These are phyloP conservation scores for Campaea margaritaria DNA, from an alignment of 2,888 invertebrate species.

Conservation along the genomic window DNA sequence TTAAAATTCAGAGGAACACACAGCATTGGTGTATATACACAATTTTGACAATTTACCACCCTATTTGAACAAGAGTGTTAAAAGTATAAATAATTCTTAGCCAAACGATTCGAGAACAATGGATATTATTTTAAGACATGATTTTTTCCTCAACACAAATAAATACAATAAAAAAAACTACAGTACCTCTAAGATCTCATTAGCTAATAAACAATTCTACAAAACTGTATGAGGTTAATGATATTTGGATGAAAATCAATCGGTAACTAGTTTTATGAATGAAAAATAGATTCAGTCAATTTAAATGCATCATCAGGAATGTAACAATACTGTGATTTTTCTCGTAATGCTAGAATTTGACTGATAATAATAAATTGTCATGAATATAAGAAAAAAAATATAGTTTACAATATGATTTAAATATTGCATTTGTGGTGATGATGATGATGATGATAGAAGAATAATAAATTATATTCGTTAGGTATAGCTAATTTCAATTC, in stretches of 20 bases:
- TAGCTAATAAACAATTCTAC: slow-evolving; percentile 19
- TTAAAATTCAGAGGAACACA: slow-evolving; percentile 40
- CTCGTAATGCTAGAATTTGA: slow-evolving; percentile 17
- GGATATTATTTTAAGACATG: slow-evolving; percentile 50
- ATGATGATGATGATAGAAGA: slow-evolving; percentile 20
- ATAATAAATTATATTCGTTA: slow-evolving; percentile 44
- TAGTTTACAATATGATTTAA: slow-evolving; percentile 44
- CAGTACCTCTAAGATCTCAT: slow-evolving; percentile 38
- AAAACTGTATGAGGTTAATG: slow-evolving; percentile 17
- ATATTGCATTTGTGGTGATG: slow-evolving; percentile 36
- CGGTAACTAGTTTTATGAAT: slow-evolving; percentile 35
- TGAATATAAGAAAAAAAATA: slow-evolving; percentile 39
- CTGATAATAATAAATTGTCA: slow-evolving; percentile 40
- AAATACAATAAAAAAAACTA: slow-evolving; percentile 62
- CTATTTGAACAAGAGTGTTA: slow-evolving; percentile 1
- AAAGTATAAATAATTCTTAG: slow-evolving; percentile 4
- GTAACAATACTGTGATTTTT: slow-evolving; percentile 24
- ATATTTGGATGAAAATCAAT: slow-evolving; percentile 35
- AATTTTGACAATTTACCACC: slow-evolving; percentile 34
- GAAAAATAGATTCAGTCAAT: slow-evolving; percentile 23
- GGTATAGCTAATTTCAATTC: slow-evolving; percentile 32
- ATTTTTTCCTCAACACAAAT: slow-evolving; percentile 67
- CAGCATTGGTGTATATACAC: slow-evolving; percentile 40
- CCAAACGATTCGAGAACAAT: slow-evolving; percentile 42
- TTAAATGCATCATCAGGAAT: slow-evolving; percentile 44